phyloP scores from a whole-genome alignment of 2,113 vertebrate genomes.

The Scartelaos histophorus region DNA sequence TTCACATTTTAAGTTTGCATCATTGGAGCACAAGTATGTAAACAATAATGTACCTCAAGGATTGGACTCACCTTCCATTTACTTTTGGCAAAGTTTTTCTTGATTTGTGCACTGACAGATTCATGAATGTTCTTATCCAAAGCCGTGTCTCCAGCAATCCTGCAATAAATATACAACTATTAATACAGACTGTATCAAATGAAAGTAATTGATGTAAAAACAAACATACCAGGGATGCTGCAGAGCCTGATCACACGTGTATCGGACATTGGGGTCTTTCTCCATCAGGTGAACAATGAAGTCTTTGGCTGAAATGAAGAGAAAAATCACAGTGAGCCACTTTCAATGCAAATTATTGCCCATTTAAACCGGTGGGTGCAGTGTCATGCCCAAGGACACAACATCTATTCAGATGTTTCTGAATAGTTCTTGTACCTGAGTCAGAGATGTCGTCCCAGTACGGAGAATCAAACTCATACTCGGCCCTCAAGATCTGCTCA shows the following conservation, averaged over 20 bases:
- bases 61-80: conserved; percentile 90
- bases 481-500: conserved; percentile 94
- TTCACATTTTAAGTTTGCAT: background rate
- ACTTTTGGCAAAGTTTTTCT: conserved; percentile 98
- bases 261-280: conserved; percentile 86
- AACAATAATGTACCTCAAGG: background rate
- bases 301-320: conserved; percentile 85
- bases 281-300: conserved; percentile 96
- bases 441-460: conserved; percentile 99
- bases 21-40: background rate
- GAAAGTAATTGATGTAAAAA: background rate
- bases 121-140: conserved; percentile 98
- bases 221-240: conserved; percentile 91
- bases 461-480: conserved; percentile 97
- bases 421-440: conserved; percentile 80
- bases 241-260: conserved; percentile 94
- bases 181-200: background rate
- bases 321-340: background rate
- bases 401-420: no score
- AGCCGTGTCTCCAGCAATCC: conserved; percentile 96
- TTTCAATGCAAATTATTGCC: no score
- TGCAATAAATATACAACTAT: conserved; percentile 44
- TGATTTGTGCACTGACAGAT: conserved; percentile 97
- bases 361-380: no score
- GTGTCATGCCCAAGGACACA: no score